These are phyloP conservation scores for Sialis lutaria DNA, from an alignment of 2,888 invertebrate species.

Conservation along the genomic window DNA sequence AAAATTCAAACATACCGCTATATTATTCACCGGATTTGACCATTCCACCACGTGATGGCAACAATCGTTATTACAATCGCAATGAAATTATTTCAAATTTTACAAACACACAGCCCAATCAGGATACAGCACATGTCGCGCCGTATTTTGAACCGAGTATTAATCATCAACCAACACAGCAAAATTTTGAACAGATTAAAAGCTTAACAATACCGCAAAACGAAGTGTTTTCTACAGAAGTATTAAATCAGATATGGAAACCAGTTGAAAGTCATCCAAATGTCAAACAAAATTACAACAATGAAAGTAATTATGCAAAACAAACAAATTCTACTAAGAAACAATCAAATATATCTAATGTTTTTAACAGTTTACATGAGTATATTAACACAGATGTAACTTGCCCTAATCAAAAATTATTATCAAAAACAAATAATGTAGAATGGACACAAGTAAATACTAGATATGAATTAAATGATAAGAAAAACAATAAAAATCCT, in stretches of 20 bases:
- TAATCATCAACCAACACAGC: background rate
- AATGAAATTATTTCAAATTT: background rate
- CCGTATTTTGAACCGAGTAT: conserved; percentile 1
- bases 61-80: background rate
- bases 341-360: conserved; percentile 36
- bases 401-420: no score
- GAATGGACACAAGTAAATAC: no score
- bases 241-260: conserved; percentile 8
- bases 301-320: background rate
- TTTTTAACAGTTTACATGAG: conserved; percentile 43
- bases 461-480: no score
- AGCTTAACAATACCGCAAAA: background rate
- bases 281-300: background rate
- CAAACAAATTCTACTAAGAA: background rate
- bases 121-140: background rate
- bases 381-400: conserved; percentile 31
- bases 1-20: background rate
- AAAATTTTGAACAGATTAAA: background rate
- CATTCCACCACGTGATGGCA: background rate
- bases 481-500: no score
- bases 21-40: background rate
- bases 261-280: conserved; percentile 10
- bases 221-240: conserved; percentile 4
- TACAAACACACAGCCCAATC: background rate
- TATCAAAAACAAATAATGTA: no score